Percentiles rank a stretch among this genome's conserved stretches.
Conservation (phyloP, 2,113 vertebrate genomes). For the Scartelaos histophorus region DNA sequence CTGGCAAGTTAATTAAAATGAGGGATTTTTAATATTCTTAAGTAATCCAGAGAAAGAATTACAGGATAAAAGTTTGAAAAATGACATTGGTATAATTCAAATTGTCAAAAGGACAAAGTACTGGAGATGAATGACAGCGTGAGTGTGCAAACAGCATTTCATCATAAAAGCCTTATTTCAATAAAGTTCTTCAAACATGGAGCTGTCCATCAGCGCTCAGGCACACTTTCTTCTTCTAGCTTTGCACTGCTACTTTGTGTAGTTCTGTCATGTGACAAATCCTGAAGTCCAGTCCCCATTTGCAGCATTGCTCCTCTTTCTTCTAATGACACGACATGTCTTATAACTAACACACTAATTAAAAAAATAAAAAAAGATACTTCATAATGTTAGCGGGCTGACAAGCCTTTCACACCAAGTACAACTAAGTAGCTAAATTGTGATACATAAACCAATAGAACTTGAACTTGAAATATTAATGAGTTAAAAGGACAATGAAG, state of each 20-base stretch:
- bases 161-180: slow-evolving; percentile 63
- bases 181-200: slow-evolving; percentile 56
- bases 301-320: slow-evolving; percentile 1
- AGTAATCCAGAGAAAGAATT: background rate
- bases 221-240: slow-evolving; percentile 41
- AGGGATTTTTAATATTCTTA: slow-evolving; percentile 1
- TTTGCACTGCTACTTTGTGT: slow-evolving; percentile 34
- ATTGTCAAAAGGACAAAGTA: slow-evolving; percentile 18
- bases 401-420: background rate
- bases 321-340: background rate
- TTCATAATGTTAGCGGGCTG: too few relatives aligned
- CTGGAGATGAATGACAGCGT: slow-evolving; percentile 26
- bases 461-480: background rate
- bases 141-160: slow-evolving; percentile 53
- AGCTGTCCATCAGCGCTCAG: slow-evolving; percentile 45
- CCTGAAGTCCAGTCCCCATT: slow-evolving; percentile 3
- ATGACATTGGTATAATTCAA: slow-evolving; percentile 16
- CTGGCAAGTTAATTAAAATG: background rate
- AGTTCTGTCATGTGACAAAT: slow-evolving; percentile 23
- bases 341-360: background rate
- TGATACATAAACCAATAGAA: too few relatives aligned
- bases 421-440: background rate
- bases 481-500: background rate
- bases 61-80: background rate
- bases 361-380: background rate